Conservation (phyloP, 2,113 vertebrate species). For the Talpa occidentalis region DNA sequence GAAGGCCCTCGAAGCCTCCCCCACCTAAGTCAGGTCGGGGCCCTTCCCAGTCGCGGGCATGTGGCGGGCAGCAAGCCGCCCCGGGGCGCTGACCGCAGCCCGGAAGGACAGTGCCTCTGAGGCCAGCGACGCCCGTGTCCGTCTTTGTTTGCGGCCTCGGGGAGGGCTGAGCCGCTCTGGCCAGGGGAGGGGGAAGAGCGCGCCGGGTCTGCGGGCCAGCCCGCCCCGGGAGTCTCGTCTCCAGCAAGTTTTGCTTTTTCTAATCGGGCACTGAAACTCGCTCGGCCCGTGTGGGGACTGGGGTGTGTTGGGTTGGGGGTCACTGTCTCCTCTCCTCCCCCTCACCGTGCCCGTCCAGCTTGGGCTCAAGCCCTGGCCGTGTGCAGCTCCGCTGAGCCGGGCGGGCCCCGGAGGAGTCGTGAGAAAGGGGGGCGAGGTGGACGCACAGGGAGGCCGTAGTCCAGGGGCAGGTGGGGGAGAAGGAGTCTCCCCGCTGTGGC, state of each 20-base stretch:
- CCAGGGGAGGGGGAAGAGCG: slow-evolving; percentile 81
- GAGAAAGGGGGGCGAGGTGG: not conserved
- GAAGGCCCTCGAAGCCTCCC: too few species aligned
- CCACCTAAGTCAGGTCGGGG: too few species aligned
- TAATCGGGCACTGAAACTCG: not conserved
- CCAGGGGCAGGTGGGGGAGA: too few species aligned
- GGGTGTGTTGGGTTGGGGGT: not conserved
- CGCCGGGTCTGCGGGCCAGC: not conserved
- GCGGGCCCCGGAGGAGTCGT: not conserved
- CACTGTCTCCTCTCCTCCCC: not conserved
- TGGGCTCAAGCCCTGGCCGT: too few species aligned
- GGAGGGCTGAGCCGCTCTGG: not conserved
- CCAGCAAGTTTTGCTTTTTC: not conserved
- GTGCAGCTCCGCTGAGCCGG: not conserved
- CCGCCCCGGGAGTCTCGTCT: not conserved
- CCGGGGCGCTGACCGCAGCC: too few species aligned
- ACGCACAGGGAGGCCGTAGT: not conserved
- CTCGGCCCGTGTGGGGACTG: not conserved
- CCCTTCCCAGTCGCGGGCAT: too few species aligned
- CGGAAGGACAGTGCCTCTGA: not conserved
- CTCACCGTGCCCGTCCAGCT: not conserved
- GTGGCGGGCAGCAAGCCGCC: too few species aligned
- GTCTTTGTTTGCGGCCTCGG: not conserved
- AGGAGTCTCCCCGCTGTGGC: too few species aligned
- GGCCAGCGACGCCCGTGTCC: too few species aligned